These are phyloP conservation scores for Lethrus apterus DNA, from an alignment of 1,140 invertebrate species.

Conservation along the genomic window DNA sequence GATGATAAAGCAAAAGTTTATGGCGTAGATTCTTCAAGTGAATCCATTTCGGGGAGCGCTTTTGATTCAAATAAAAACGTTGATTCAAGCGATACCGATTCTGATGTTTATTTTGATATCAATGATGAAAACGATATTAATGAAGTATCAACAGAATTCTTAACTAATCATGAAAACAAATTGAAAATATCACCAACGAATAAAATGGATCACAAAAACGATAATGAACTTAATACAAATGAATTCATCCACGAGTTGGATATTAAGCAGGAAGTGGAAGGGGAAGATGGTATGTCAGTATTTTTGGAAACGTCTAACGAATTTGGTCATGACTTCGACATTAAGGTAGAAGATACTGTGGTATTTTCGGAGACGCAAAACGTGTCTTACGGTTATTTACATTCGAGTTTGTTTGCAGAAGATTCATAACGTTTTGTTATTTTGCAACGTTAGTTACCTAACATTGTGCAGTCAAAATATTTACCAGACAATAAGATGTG, in stretches of 20 bases:
- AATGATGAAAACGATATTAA: conserved; percentile 8
- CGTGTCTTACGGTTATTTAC: conserved; percentile 21
- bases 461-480: too few relatives aligned
- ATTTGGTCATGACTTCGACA: neutral
- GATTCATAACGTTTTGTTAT: conserved; percentile 13
- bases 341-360: neutral
- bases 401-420: conserved; percentile 22
- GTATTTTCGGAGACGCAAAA: conserved; percentile 17
- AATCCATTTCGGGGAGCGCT: conserved; percentile 13
- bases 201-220: neutral
- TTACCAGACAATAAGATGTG: too few relatives aligned
- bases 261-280: neutral
- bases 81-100: too few relatives aligned
- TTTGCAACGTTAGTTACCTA: too few relatives aligned
- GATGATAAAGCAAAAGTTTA: conserved; percentile 2
- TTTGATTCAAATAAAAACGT: conserved; percentile 5
- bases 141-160: conserved; percentile 1
- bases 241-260: neutral
- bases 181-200: neutral
- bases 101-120: conserved; percentile 5
- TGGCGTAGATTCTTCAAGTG: conserved; percentile 11
- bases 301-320: neutral
- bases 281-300: neutral
- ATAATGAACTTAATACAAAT: neutral
- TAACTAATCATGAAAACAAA: neutral